A percentile compares a stretch with the other conserved stretches of the same genome.
Evolutionary conservation across 1,140 invertebrate genomes (phyloP).

Genomic region (Drosophila kikkawai): DNA sequence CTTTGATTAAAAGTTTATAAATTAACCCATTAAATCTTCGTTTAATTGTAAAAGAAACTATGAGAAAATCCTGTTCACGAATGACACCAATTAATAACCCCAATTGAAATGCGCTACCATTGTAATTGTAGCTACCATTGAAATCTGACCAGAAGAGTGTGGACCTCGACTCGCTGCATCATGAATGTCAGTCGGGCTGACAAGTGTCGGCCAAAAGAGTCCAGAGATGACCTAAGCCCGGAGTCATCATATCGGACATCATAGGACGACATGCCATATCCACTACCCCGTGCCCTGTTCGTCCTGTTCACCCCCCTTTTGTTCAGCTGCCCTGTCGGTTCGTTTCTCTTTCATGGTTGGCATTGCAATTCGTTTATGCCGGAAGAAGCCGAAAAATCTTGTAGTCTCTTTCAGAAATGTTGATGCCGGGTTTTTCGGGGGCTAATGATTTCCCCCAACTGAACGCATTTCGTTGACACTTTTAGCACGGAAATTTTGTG

Average conservation of each 20-base stretch:
- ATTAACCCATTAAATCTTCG: too few relatives aligned
- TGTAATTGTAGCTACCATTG: neutral
- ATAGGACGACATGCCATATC: conserved; percentile 15
- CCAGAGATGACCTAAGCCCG: conserved; percentile 30
- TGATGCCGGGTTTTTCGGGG: conserved; percentile 50
- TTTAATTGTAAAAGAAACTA: neutral
- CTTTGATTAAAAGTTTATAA: too few relatives aligned
- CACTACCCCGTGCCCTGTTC: neutral
- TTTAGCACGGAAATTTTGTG: conserved; percentile 46
- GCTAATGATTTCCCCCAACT: conserved; percentile 77
- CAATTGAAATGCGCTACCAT: neutral
- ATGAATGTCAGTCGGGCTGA: conserved; percentile 39
- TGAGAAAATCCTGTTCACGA: neutral
- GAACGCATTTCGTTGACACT: conserved; percentile 69
- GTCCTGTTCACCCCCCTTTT: conserved; percentile 2
- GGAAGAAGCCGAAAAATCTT: conserved; percentile 69
- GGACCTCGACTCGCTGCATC: conserved; percentile 13
- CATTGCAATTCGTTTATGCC: conserved; percentile 52
- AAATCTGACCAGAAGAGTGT: conserved; percentile 3
- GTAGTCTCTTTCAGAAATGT: conserved; percentile 66
- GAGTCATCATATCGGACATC: conserved; percentile 41
- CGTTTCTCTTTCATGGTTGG: conserved; percentile 18
- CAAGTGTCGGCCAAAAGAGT: conserved; percentile 34
- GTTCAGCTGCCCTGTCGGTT: neutral
- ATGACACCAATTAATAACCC: neutral